Conservation (phyloP, 2,113 vertebrate species). For the Andinoacara biseriatus region DNA sequence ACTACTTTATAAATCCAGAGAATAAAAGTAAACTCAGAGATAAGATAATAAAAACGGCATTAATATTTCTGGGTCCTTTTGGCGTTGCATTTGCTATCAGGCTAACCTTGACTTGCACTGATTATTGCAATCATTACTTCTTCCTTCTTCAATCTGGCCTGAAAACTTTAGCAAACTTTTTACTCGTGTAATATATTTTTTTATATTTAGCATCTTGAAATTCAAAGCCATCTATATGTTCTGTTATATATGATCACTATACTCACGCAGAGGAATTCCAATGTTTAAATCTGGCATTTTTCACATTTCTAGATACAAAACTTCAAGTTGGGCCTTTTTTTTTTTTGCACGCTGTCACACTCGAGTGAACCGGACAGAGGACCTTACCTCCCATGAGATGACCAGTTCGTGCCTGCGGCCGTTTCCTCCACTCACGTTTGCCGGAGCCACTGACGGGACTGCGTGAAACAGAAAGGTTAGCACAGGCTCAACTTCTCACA, state of each 20-base stretch:
- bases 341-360: constrained; percentile 9
- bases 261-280: no score
- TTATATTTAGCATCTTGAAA: background rate
- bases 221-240: accelerated
- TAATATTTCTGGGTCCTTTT: background rate
- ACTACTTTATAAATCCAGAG: background rate
- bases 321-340: constrained; percentile 5
- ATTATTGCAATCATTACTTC: constrained; percentile 3
- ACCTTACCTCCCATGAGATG: constrained; percentile 97
- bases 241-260: background rate
- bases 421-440: constrained; percentile 93
- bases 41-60: background rate
- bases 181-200: background rate
- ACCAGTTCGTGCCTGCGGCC: constrained; percentile 94
- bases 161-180: background rate
- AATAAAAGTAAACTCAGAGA: background rate
- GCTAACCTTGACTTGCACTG: background rate
- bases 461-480: constrained; percentile 58
- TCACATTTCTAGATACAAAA: background rate
- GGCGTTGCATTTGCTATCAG: background rate
- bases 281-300: background rate
- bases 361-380: background rate
- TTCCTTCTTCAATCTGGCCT: background rate
- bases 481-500: background rate
- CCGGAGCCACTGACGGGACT: constrained; percentile 94